Base-by-base conservation (phyloP, 2,888 invertebrate species). In the Drosophila vallismaia region DNA sequence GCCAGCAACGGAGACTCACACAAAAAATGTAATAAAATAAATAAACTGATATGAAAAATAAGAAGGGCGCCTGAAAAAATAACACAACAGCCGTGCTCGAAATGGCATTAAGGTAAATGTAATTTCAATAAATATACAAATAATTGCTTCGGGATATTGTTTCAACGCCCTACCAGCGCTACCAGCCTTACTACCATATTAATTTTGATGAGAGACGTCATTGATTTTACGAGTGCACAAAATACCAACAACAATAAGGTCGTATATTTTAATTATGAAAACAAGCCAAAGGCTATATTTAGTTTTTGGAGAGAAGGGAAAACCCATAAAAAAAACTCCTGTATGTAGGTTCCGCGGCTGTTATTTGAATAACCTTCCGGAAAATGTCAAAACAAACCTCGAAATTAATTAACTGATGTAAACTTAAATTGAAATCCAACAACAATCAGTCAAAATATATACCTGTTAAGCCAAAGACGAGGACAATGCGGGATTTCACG, bases 121-220 rank as follows among this genome's bases (percentile, higher is more conserved):
- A 71, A 76, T 77, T 73, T 71, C 38, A 62, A 74, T 71, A 77
- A 70, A 64, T 50, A 73, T 50, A 66, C 55, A 68, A 71, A 58
- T 71, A 68, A 74, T 72, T 68, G 63, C 68, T 50, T 10, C 31
- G 48, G 57, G 64, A 68, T 62, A 59, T 71, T 57, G 50, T 55
- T 55, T 42, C 53, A 38, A 19, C 7, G 40, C 28, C 33, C 48
- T 19, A 19, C 19, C 19, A 19, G 19, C 19, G 1, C 19, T 19
- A 19, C 19, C 19, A 14, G 28, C n/a, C 66, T 14, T 48, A 19
- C 42, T 9, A 10, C 8, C 7, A 24, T 19, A 36, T 26, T 45
- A 38, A 29, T 26, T 26, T 33, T 2, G 7, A 10, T 10, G 36
- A 10, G 3, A 14, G n/a, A 24, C 44, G 10, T 44, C 19, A 44